Evolutionary conservation across 2,888 invertebrate genomes (phyloP).

Genomic region (Tetragonula carbonaria): DNA sequence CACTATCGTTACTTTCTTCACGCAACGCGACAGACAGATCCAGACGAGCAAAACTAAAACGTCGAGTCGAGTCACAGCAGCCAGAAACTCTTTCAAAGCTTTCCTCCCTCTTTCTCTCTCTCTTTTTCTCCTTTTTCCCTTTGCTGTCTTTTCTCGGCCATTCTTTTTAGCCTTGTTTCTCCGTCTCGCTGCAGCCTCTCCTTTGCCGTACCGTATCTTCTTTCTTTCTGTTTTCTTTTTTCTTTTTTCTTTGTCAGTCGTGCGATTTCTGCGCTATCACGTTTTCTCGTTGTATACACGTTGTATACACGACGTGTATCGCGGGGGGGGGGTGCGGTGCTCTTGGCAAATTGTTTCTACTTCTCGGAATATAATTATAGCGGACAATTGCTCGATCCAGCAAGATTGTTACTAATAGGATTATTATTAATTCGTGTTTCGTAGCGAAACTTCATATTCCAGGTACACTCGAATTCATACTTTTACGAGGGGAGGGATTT

Average conservation of each 20-base stretch:
- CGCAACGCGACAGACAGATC: neutral
- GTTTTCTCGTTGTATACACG: neutral
- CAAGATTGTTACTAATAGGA: too few relatives aligned
- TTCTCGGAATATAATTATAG: too few relatives aligned
- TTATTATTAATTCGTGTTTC: too few relatives aligned
- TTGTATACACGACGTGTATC: neutral
- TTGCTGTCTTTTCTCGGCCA: neutral
- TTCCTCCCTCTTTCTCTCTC: neutral
- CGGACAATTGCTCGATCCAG: too few relatives aligned
- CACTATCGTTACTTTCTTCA: neutral
- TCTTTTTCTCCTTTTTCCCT: neutral
- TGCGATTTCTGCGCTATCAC: constrained; percentile 7
- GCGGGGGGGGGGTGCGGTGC: too few relatives aligned
- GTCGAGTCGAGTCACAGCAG: constrained; percentile 9
- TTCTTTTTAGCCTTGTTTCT: neutral
- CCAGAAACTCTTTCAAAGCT: constrained; percentile 15
- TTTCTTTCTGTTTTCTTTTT: too few relatives aligned
- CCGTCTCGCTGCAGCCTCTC: neutral
- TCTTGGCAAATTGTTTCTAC: too few relatives aligned
- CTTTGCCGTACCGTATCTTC: neutral
- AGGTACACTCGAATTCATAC: too few relatives aligned
- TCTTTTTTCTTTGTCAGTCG: constrained; percentile 5
- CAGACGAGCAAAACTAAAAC: constrained; percentile 1
- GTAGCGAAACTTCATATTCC: too few relatives aligned
- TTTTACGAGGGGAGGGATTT: too few relatives aligned